Evolutionary conservation across 2,113 vertebrate species (phyloP), one percentile per base, ranked within the genome.

Genomic region (Polypterus bichir): DNA sequence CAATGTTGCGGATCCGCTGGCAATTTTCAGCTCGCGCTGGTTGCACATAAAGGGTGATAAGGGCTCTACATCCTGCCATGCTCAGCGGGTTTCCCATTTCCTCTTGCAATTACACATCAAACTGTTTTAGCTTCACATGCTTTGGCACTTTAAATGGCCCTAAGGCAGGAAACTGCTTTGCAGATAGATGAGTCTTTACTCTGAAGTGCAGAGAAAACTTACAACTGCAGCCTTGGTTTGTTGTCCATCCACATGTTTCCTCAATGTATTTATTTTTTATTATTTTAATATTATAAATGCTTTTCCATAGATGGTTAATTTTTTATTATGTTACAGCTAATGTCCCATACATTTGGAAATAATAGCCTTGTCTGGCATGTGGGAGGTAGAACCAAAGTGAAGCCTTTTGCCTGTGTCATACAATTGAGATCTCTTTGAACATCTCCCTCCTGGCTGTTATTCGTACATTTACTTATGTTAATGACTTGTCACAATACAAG

Each of bases 51-150:
- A 78, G 79, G 74, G 71, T 70, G 85, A 85, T 79, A 80, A 86
- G 85, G 27, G 72, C 78, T 57, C 78, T 70, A 62, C 65, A 64
- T 74, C 81, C 83, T 65, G 79, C 84, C 79, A 76, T 62, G 84
- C 81, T 81, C 86, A 81, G 83, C 81, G 72, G 81, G 77, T 76
- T 84, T 75, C 80, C 80, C 79, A 76, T 87, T 81, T 85, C 84
- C 85, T 87, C 78, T 79, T 70, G 83, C 83, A 85, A 85, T 86
- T 83, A 85, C 86, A 81, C 84, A 76, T 80, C 84, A 83, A 77
- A 81, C 86, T 83, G 85, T 77, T 83, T 78, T 70, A 81, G 86
- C 82, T 79, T 81, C 83, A 81, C 83, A 70, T 73, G 78, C 77
- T 68, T 59, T 57, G 57, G 74, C 76, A 72, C 82, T 76, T 75